phyloP scores from a whole-genome alignment of 2,888 invertebrate species.

The Callyntrura guangdongensis region DNA sequence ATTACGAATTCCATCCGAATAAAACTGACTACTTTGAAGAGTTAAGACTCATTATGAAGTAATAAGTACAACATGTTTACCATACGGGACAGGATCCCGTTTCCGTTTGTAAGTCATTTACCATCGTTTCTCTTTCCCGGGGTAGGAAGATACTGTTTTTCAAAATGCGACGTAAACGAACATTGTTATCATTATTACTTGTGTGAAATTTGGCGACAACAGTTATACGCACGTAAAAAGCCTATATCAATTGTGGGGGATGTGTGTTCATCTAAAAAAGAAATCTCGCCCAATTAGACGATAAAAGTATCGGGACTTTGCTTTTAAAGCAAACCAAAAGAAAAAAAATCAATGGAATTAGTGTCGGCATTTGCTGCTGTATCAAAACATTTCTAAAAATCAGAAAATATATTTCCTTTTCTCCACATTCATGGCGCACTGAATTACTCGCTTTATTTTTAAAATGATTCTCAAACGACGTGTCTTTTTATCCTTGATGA shows the following conservation, averaged over 20 bases:
- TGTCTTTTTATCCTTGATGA: conserved; percentile 82
- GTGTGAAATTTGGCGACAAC: too few species aligned
- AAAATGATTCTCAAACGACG: conserved; percentile 84
- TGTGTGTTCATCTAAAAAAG: too few species aligned
- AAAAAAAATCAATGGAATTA: conserved; percentile 14
- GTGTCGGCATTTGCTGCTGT: neutral
- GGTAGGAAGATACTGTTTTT: too few species aligned
- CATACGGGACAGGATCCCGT: neutral
- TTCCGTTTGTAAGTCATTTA: too few species aligned
- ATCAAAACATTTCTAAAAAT: conserved; percentile 22
- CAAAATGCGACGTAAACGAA: too few species aligned
- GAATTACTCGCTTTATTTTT: conserved; percentile 83
- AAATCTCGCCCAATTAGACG: too few species aligned
- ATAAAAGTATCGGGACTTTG: too few species aligned
- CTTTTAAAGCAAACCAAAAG: neutral
- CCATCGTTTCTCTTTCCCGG: too few species aligned
- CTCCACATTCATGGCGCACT: conserved; percentile 32
- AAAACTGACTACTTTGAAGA: too few species aligned
- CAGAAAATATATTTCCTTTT: conserved; percentile 9
- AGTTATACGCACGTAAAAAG: too few species aligned
- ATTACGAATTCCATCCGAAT: neutral
- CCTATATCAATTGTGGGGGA: too few species aligned
- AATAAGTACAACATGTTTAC: neutral
- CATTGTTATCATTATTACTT: too few species aligned
- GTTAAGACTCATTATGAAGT: neutral